These are phyloP conservation scores for Stegostoma tigrinum DNA, from an alignment of 2,113 vertebrate species.

Conservation along the genomic window DNA sequence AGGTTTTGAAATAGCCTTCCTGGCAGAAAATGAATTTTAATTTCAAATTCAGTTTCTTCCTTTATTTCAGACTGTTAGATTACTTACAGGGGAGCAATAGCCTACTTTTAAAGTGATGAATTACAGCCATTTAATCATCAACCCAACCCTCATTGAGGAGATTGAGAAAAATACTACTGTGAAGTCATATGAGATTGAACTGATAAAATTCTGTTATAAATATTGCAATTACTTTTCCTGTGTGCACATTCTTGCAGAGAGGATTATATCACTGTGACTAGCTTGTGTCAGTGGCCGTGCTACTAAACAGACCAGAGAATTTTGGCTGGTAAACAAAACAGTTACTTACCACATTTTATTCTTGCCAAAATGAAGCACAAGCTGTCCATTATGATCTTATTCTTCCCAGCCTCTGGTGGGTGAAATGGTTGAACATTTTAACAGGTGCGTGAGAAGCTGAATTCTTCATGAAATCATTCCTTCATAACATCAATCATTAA, in stretches of 20 bases:
- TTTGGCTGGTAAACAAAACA: conserved; percentile 27
- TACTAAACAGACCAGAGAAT: not conserved
- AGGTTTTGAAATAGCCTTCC: not conserved
- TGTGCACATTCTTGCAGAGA: not conserved
- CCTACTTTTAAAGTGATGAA: conserved; percentile 9
- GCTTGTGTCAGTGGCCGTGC: not conserved
- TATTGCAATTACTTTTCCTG: not conserved
- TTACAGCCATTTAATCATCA: not conserved
- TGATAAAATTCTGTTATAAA: not conserved
- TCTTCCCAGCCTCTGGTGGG: not conserved
- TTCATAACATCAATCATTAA: not conserved
- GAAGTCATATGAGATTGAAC: not conserved
- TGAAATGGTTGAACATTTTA: no score
- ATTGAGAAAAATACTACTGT: not conserved
- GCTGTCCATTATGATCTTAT: not conserved
- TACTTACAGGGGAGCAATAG: not conserved
- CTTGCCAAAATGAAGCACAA: not conserved
- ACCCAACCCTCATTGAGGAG: not conserved
- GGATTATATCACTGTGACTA: not conserved
- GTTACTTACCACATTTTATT: not conserved
- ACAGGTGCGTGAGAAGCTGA: not conserved
- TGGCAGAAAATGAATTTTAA: not conserved
- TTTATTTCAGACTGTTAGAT: not conserved
- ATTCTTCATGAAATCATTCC: not conserved
- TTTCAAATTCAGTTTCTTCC: not conserved